Percentiles rank a stretch among this genome's conserved stretches.
Conservation (phyloP, 1,140 invertebrate species). For the Laodelphax striatellus region DNA sequence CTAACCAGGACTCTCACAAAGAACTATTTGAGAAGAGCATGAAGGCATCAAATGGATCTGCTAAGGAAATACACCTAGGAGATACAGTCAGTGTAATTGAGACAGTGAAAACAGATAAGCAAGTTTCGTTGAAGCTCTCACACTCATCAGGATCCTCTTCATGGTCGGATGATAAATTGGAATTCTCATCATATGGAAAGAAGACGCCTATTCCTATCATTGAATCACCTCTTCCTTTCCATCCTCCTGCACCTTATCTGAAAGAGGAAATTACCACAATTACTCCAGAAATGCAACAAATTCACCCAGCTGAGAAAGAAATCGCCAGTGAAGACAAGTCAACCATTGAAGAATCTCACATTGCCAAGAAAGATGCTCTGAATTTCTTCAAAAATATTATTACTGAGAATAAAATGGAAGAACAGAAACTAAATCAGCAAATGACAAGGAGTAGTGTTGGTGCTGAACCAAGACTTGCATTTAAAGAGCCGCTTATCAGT, state of each 20-base stretch:
- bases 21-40: too few species aligned
- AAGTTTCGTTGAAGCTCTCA: slow-evolving; percentile 15
- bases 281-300: not conserved
- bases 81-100: slow-evolving; percentile 10
- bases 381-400: slow-evolving; percentile 46
- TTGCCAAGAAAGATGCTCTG: slow-evolving; percentile 38
- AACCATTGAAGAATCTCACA: slow-evolving; percentile 21
- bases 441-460: slow-evolving; percentile 1
- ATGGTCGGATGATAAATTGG: not conserved
- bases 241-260: not conserved
- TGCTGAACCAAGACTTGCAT: not conserved
- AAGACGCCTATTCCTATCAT: not conserved
- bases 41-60: too few species aligned
- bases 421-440: slow-evolving; percentile 8
- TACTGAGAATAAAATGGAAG: slow-evolving; percentile 30
- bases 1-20: too few species aligned
- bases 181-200: not conserved
- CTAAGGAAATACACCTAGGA: too few species aligned
- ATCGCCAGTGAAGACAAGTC: not conserved
- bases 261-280: not conserved
- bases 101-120: slow-evolving; percentile 19
- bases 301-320: slow-evolving; percentile 1
- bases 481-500: not conserved
- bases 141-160: not conserved
- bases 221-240: not conserved